Evolutionary conservation across 2,113 vertebrate species (phyloP), one percentile per base, ranked within the genome.

Genomic region (Bostrychus sinensis): DNA sequence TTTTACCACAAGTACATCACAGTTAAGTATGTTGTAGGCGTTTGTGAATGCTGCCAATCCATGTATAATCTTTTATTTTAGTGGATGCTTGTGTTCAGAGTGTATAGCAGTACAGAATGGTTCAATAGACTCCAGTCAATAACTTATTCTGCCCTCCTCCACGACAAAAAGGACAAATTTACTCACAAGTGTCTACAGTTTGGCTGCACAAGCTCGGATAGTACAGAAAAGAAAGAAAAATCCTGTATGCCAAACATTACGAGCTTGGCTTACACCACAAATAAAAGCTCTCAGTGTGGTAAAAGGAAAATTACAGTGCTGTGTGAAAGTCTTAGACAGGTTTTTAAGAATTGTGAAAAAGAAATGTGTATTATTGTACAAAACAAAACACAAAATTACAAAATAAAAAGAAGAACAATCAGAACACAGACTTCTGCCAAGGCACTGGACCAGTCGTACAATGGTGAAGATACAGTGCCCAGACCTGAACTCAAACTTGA

Each of bases 191-290:
- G 72, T 34, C 57, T 50, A 46, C 48, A 48, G 43, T 67, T 56
- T 69, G 59, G 70, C 73, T 45, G 43, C 46, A 26, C 56, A 59
- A 32, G 53, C 57, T 58, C 54, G 19, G 66, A 66, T 59, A 51
- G 42, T 59, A 51, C 17, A 50, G 22, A 25, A n/a, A n/a, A n/a
- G n/a, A n/a, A n/a, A n/a, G 60, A 14, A 48, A 48, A 37, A 34
- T 30, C 55, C 30, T 58, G 56, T n/a, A n/a, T n/a, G n/a, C 71
- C 43, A 46, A 62, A 61, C 58, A 78, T 70, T 66, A 54, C 46
- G 68, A 46, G 37, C 60, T 42, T 67, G 36, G 37, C 60, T 75
- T n/a, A n/a, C n/a, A n/a, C n/a, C n/a, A n/a, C n/a, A n/a, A n/a
- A n/a, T n/a, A n/a, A n/a, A n/a, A n/a, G n/a, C n/a, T n/a, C 54